Conservation (phyloP, 2,113 vertebrate genomes). For the Atractosteus spatula region DNA sequence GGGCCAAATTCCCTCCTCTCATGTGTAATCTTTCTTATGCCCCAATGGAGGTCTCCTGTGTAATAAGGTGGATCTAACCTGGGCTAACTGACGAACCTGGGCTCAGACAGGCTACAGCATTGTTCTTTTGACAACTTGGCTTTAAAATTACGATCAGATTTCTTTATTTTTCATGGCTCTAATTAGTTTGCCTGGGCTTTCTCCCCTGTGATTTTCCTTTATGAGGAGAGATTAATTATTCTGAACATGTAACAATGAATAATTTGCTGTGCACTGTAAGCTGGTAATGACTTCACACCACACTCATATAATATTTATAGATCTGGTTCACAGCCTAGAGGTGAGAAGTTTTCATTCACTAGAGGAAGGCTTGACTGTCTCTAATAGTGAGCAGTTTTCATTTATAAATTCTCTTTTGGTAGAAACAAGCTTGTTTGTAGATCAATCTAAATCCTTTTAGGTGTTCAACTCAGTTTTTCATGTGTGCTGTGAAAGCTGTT, state of each 20-base stretch:
- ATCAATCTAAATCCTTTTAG: no score
- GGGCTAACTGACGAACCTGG: no score
- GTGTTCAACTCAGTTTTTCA: no score
- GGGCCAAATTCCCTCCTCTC: no score
- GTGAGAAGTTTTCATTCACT: no score
- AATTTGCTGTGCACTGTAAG: slow-evolving; percentile 21
- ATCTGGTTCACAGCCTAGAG: slow-evolving; percentile 20
- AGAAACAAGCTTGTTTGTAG: no score
- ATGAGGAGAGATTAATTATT: slow-evolving; percentile 23
- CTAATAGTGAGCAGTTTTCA: not conserved
- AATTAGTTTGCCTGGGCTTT: slow-evolving; percentile 33
- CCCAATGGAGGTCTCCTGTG: no score
- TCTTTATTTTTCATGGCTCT: slow-evolving; percentile 31
- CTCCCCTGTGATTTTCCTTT: slow-evolving; percentile 7
- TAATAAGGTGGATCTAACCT: no score
- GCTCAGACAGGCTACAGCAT: no score
- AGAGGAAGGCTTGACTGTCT: not conserved
- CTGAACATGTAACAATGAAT: slow-evolving; percentile 8
- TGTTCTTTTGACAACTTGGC: no score
- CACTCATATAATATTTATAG: slow-evolving; percentile 39
- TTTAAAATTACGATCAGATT: slow-evolving; percentile 37
- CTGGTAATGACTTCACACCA: slow-evolving; percentile 26
- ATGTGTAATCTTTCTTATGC: no score
- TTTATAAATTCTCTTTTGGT: not conserved
- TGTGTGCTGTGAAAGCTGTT: no score